Evolutionary conservation across 2,113 vertebrate genomes (phyloP).

Genomic region (Leptobrachium ailaonicum): DNA sequence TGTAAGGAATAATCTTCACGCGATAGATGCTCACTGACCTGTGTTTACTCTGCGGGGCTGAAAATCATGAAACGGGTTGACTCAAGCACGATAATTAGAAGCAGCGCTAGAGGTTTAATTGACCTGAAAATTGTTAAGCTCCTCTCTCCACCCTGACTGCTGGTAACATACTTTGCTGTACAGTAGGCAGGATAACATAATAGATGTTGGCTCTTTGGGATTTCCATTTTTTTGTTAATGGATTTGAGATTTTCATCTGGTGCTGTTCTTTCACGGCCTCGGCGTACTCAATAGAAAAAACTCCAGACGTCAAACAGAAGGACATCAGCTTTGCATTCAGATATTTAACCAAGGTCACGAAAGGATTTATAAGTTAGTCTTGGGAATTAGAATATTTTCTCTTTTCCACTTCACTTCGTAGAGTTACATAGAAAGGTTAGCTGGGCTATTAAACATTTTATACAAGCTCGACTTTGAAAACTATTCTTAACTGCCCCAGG

Average conservation of each 20-base stretch:
- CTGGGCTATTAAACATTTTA: constrained; percentile 27
- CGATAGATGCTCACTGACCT: constrained; percentile 38
- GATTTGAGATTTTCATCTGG: constrained; percentile 46
- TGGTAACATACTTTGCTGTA: constrained; percentile 43
- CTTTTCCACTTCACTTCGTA: constrained; percentile 16
- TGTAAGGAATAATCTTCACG: constrained; percentile 7
- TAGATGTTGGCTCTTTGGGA: constrained; percentile 35
- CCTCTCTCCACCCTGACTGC: constrained; percentile 24
- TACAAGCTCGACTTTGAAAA: constrained; percentile 7
- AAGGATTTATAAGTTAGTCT: constrained; percentile 32
- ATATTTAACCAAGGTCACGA: constrained; percentile 46
- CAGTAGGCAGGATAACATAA: constrained; percentile 36
- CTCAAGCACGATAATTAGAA: background rate
- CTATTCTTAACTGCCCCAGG: constrained; percentile 26
- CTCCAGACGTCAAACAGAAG: background rate
- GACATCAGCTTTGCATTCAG: constrained; percentile 37
- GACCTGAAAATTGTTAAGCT: constrained; percentile 39
- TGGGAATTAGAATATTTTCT: constrained; percentile 33
- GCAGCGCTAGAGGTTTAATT: constrained; percentile 45
- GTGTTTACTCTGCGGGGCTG: constrained; percentile 17
- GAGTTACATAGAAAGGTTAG: constrained; percentile 32
- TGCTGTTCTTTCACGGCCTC: constrained; percentile 20
- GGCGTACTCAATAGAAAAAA: constrained; percentile 12
- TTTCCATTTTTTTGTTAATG: constrained; percentile 41
- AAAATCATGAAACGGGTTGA: constrained; percentile 23